Base-by-base conservation (phyloP, 2,888 invertebrate species). In the Pyrochroa serraticornis region DNA sequence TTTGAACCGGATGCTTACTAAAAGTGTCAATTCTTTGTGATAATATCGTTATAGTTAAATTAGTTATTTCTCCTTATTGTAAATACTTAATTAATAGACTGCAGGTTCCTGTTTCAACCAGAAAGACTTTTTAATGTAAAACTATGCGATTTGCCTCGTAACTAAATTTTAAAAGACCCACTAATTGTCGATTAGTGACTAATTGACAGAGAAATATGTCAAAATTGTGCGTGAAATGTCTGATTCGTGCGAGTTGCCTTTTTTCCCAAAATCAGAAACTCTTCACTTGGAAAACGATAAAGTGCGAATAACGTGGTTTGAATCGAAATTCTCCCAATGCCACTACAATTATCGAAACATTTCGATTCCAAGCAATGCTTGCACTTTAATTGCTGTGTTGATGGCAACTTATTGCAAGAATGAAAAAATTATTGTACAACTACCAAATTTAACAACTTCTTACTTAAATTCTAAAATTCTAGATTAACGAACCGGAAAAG, bases 301-400 rank as follows among this genome's bases (percentile, higher is more conserved):
- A 47, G 65, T 78, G 48, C 63, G 73, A 35, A 68, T 79, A 13
- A 73, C 72, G 41, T 86, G 86, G 85, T 86, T 85, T 66, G 81
- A 84, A 47, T 72, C 78, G 31, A 79, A 82, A 65, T 86, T 87
- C 70, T 83, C 84, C 1, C 86, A 87, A 73, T 84, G 84, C 39
- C 80, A 81, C 46, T 86, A 83, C 71, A 85, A 82, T 55, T 77
- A 79, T 53, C 77, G 77, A 65, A 77, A 79, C 54, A 65, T 57
- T 6, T 71, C 75, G 48, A 79, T 72, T 75, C 84, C 82, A 47
- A 86, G 85, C 64, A 83, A 85, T 73, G 86, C 86, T 6, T 86
- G 86, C 63, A 87, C 86, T 1, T 74, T 87, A 48, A 86, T 87
- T 65, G 84, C 83, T 35, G 73, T 86, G 13, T 76, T 86, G 45